Evolutionary conservation across 1,140 invertebrate species (phyloP), one percentile per base, ranked within the genome.

Genomic region (Drosophila tropicalis): DNA sequence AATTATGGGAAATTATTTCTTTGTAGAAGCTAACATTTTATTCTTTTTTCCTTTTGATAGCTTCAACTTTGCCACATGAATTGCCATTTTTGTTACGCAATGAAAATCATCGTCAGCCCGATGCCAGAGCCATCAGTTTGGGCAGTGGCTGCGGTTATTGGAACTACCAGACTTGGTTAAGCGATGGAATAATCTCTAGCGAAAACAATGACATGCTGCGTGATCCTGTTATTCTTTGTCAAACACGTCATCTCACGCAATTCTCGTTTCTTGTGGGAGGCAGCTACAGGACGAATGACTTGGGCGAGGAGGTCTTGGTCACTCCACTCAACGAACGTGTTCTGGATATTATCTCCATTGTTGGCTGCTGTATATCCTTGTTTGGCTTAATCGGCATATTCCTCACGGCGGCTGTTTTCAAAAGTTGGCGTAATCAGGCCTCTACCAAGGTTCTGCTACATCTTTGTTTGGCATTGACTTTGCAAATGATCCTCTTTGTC

Each of bases 371-470:
- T 22, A 72, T 95, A 3, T 95, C 94, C 0, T 63, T 94, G 13
- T 25, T 94, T 12, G 94, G 94, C 36, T 91, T 95, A 17, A 55
- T 91, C 5, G 94, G 94, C 10, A 95, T 95, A 54, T 93, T 93
- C 70, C 72, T 94, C 5, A 95, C 94, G 5, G 94, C 93, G 0
- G 70, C 93, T 12, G 58, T 94, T 10, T 95, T 95, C 78, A 92
- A 93, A 66, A 92, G 91, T 32, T 95, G 94, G 94, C 92, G 95
- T 29, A 91, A 93, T 78, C 94, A 94, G 85, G 93, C 93, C 4
- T 94, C 94, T 1, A 95, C 94, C 5, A 94, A 94, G 82, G 93
- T 95, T 13, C 78, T 95, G 9, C 81, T 95, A 4, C 93, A 95
- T 62, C 92, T 95, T 13, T 93, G 94, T 12, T 76, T 93, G 4